Percentiles rank a stretch among this genome's conserved stretches.
Conservation (phyloP, 2,888 invertebrate genomes). For the Eupithecia centaureata region DNA sequence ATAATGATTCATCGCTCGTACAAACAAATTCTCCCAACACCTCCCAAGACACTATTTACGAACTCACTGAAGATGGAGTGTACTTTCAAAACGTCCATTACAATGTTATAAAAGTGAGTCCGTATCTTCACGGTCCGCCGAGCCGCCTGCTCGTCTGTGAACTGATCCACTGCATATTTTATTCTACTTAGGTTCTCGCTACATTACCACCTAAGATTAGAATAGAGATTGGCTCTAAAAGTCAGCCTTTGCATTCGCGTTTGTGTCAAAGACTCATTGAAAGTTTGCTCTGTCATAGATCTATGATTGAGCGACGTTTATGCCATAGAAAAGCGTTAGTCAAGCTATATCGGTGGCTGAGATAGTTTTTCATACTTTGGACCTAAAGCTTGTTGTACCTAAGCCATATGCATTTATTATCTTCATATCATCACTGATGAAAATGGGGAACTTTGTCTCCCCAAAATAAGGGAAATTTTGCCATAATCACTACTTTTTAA, state of each 20-base stretch:
- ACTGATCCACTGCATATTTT: conserved; percentile 32
- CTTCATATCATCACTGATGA: too few relatives aligned
- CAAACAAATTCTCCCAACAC: not conserved
- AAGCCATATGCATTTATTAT: too few relatives aligned
- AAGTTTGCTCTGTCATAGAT: too few relatives aligned
- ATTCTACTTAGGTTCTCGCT: conserved; percentile 27
- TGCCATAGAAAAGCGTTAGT: too few relatives aligned
- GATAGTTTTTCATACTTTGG: too few relatives aligned
- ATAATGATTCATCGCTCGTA: not conserved
- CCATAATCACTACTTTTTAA: too few relatives aligned
- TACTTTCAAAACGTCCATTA: conserved; percentile 5
- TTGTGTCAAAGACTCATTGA: too few relatives aligned
- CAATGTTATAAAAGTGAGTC: conserved; percentile 5
- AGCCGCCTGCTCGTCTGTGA: conserved; percentile 30
- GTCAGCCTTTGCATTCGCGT: not conserved
- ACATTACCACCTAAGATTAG: conserved; percentile 26
- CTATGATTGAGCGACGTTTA: too few relatives aligned
- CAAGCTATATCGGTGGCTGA: too few relatives aligned
- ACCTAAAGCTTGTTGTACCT: too few relatives aligned
- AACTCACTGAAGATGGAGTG: not conserved
- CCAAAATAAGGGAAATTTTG: too few relatives aligned
- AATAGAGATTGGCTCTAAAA: conserved; percentile 1
- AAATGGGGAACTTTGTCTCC: too few relatives aligned
- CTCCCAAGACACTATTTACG: not conserved
- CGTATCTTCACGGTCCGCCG: conserved; percentile 38